Base-by-base conservation (phyloP, 2,888 invertebrate species). In the Tenthredo notha region DNA sequence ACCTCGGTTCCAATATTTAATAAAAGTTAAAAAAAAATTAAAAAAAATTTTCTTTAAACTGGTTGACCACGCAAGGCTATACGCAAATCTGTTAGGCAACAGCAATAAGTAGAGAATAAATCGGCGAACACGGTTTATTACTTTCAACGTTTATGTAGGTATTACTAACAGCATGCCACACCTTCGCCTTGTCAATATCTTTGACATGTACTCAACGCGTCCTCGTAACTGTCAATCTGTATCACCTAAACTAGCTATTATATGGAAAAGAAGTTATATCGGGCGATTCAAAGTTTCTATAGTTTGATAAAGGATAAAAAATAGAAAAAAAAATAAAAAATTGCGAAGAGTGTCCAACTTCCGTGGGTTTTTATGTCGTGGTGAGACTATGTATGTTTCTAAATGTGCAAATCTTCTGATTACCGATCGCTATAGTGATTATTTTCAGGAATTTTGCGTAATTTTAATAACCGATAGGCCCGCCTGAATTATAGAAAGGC, bases 161-260 rank as follows among this genome's bases (percentile, higher is more conserved):
- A 21, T 29, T 33, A 33, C 29, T 18, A 33, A 25, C 15, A 67
- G 18, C 67, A 33, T 67, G 67, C 67, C 67, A 67, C 25, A 18
- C 67, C 67, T 33, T 67, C 67, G 67, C 25, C 67, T 67, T 67
- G 33, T 67, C 33, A 33, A 33, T 33, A 33, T n/a, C 67, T 67
- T 67, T 12, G 33, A 33, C 67, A 33, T 4, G 3, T 15, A 67
- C 5, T 15, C 15, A 33, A 33, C 33, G 33, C 67, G 33, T 33
- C 6, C 33, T 25, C 25, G 61, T 29, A 15, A 4, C 12, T 9
- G 21, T 25, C 61, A 61, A 25, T 61, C 61, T 2, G 61, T 25
- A 29, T 61, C 10, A 61, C 10, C 5, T 21, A 4, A 61, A 25
- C 10, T 2, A 21, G 25, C 9, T 29, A 0, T 2, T 10, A 25